Base-by-base conservation (phyloP, 2,797 vertebrate species). In the Eptatretus atami region DNA sequence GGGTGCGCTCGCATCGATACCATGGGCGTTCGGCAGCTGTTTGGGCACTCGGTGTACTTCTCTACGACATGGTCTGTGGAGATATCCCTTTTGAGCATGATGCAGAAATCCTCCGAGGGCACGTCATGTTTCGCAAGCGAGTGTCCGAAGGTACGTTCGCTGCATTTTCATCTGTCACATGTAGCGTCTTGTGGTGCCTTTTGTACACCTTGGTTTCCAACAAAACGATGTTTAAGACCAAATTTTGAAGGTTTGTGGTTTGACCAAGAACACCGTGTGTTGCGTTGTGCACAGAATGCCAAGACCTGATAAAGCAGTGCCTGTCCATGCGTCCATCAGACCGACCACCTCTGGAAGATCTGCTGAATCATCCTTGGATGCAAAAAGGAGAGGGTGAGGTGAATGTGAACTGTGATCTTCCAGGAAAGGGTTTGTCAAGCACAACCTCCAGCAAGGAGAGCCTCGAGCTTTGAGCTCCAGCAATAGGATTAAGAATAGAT, bases 41-140 rank as follows among this genome's bases (percentile, higher is more conserved):
- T 66, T 98, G 90, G 90, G 95, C 90, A 11, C 73, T 98, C 70
- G 90, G 90, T 1, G 86, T 98, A 70, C 74, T 98, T 64, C 76
- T 98, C 6, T 98, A 87, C 0, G 88, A 98, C 72, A 92, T 98
- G 88, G 86, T 95, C 67, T 95, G 88, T 0, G 88, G 88, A 57
- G 88, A 98, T 73, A 93, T 98, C 71, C 90, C 90, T 63, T 98
- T 98, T 14, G 87, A 94, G 72, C 87, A 88, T 69, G 90, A 98
- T 1, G 88, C 93, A 67, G 88, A 98, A 75, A 98, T 98, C 66
- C 75, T 93, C 53, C 76, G 79, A 2, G 88, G 86, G 6, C 75
- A 75, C n/a, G 75, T 95, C 55, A 84, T 82, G 67, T 98, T 95
- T 80, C 80, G 87, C 67, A 82, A 85, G 68, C 79, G 84, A 73